These are phyloP conservation scores for Anagrus nilaparvatae DNA, from an alignment of 1,140 invertebrate genomes.

Conservation along the genomic window DNA sequence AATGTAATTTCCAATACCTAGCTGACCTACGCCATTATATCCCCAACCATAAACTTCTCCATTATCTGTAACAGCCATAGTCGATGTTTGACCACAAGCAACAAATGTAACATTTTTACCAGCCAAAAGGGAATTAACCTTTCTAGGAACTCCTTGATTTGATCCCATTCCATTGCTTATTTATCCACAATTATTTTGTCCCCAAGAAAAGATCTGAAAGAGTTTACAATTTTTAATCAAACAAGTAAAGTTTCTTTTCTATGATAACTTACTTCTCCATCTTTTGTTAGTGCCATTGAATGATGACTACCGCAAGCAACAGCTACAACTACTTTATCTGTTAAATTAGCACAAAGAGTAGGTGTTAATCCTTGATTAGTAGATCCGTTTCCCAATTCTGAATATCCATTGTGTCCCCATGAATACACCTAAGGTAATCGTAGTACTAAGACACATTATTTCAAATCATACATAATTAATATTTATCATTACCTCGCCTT, in stretches of 20 bases:
- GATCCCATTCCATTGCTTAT: slow-evolving; percentile 52
- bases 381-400: slow-evolving; percentile 51
- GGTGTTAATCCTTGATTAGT: slow-evolving; percentile 47
- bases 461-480: too few species aligned
- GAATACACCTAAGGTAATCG: slow-evolving; percentile 49
- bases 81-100: slow-evolving; percentile 56
- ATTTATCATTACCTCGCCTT: slow-evolving; percentile 40
- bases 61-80: slow-evolving; percentile 50
- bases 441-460: too few species aligned
- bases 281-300: slow-evolving; percentile 48
- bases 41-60: slow-evolving; percentile 62
- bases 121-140: slow-evolving; percentile 44
- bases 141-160: slow-evolving; percentile 51
- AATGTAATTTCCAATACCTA: slow-evolving; percentile 55
- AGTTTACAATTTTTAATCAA: slow-evolving; percentile 6
- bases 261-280: slow-evolving; percentile 45
- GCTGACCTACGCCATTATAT: slow-evolving; percentile 57
- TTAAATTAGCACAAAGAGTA: slow-evolving; percentile 39
- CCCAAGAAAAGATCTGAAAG: slow-evolving; percentile 54
- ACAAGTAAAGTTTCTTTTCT: neutral
- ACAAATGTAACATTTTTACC: slow-evolving; percentile 45
- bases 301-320: slow-evolving; percentile 57
- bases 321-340: slow-evolving; percentile 43
- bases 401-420: slow-evolving; percentile 60
- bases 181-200: slow-evolving; percentile 60